Evolutionary conservation across 1,140 invertebrate species (phyloP).

Genomic region (Neodiprion fabricii): DNA sequence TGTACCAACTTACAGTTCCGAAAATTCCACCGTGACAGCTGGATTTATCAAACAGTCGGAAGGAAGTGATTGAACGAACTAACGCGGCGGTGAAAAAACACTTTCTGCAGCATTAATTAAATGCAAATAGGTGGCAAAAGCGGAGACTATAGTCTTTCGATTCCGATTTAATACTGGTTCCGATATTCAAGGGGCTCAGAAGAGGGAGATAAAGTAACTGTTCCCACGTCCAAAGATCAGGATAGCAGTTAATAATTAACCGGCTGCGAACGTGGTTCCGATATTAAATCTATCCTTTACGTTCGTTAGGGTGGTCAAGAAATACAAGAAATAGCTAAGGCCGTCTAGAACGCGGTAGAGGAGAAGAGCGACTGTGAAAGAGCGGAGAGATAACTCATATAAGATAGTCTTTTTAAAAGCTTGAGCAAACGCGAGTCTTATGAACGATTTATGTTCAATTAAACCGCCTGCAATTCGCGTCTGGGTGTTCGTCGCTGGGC

Average conservation of each 20-base stretch:
- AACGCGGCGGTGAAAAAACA: background rate
- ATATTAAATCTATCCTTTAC: slow-evolving; percentile 6
- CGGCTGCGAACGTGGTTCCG: slow-evolving; percentile 8
- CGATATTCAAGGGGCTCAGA: background rate
- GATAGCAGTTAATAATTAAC: slow-evolving; percentile 28
- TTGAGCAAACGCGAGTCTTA: slow-evolving; percentile 13
- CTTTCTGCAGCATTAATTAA: background rate
- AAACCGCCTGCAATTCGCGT: slow-evolving; percentile 16
- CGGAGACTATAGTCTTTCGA: too few species aligned
- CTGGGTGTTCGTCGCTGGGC: background rate
- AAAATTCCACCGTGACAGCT: too few species aligned
- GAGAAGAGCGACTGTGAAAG: background rate
- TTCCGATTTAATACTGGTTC: background rate
- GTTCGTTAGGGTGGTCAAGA: slow-evolving; percentile 11
- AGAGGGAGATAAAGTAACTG: background rate
- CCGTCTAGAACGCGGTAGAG: background rate
- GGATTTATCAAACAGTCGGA: too few species aligned
- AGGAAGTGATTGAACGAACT: too few species aligned
- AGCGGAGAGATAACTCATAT: slow-evolving; percentile 12
- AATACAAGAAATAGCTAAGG: background rate
- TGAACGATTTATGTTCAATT: slow-evolving; percentile 22
- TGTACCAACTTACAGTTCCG: too few species aligned
- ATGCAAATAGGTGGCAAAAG: background rate
- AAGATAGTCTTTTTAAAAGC: slow-evolving; percentile 22
- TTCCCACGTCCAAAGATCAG: slow-evolving; percentile 25